These are phyloP conservation scores for Champsocephalus esox DNA, from an alignment of 2,797 vertebrate species.

Conservation along the genomic window DNA sequence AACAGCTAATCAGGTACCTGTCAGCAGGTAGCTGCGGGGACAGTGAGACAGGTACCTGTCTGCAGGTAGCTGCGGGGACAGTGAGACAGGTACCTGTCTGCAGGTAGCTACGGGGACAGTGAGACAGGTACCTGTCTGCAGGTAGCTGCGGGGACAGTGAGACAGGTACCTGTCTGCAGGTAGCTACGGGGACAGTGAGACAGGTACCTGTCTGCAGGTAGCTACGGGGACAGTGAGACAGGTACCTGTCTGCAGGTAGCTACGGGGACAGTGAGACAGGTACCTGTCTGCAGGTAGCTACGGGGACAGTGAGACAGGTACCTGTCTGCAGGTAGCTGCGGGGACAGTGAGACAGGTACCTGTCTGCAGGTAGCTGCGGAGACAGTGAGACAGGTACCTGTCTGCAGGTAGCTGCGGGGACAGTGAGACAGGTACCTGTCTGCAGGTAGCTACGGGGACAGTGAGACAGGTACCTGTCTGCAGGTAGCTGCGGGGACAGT, in stretches of 20 bases:
- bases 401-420: neutral
- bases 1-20: too few species aligned
- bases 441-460: neutral
- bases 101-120: neutral
- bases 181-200: neutral
- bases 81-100: too few species aligned
- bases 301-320: too few species aligned
- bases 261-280: neutral
- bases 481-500: neutral
- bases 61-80: conserved; percentile 85
- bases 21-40: neutral
- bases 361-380: conserved; percentile 89
- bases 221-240: too few species aligned
- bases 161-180: too few species aligned
- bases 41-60: conserved; percentile 84
- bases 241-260: neutral
- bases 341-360: conserved; percentile 74
- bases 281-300: conserved; percentile 94
- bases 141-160: conserved; percentile 67
- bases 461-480: conserved; percentile 84
- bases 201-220: conserved; percentile 94
- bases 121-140: conserved; percentile 90
- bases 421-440: conserved; percentile 81
- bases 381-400: too few species aligned
- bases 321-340: neutral